phyloP scores from a whole-genome alignment of 2,888 invertebrate genomes.

The Drosophila crucigera region DNA sequence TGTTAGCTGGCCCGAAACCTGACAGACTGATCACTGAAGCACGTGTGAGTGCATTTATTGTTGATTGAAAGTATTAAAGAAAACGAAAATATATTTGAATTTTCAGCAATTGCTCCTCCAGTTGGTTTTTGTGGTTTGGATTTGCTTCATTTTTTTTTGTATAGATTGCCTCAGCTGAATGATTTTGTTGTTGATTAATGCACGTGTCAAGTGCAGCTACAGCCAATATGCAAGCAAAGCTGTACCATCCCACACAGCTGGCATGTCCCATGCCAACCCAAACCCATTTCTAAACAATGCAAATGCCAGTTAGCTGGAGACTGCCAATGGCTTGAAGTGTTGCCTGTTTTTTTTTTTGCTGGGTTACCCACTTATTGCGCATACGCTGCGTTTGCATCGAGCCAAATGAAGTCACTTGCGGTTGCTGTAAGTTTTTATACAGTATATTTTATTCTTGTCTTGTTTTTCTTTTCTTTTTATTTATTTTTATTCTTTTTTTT shows the following conservation, averaged over 20 bases:
- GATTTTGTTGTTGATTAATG: slow-evolving; percentile 39
- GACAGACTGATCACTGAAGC: neutral
- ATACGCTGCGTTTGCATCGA: slow-evolving; percentile 64
- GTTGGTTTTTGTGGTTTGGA: slow-evolving; percentile 20
- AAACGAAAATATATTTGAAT: slow-evolving; percentile 43
- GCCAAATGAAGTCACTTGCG: slow-evolving; percentile 74
- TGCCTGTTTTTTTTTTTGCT: neutral
- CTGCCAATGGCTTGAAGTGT: slow-evolving; percentile 25
- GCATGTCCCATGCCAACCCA: neutral
- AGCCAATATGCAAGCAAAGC: neutral
- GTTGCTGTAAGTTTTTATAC: slow-evolving; percentile 56
- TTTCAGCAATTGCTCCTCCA: slow-evolving; percentile 1
- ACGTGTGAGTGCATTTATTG: slow-evolving; percentile 20
- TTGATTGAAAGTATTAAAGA: slow-evolving; percentile 12
- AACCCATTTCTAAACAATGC: slow-evolving; percentile 17
- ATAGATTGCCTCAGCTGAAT: slow-evolving; percentile 3
- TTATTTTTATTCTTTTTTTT: neutral
- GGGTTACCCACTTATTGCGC: slow-evolving; percentile 55
- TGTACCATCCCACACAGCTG: neutral
- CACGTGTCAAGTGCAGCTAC: slow-evolving; percentile 32
- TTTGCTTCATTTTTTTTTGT: slow-evolving; percentile 3
- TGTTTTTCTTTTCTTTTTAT: neutral
- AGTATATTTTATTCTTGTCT: slow-evolving; percentile 20
- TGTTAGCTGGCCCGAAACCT: slow-evolving; percentile 12
- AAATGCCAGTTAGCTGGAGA: slow-evolving; percentile 33